Percentiles rank a stretch among this genome's conserved stretches.
Evolutionary conservation across 2,888 invertebrate species (phyloP).

Genomic region (Troglohyphantes excavatus): DNA sequence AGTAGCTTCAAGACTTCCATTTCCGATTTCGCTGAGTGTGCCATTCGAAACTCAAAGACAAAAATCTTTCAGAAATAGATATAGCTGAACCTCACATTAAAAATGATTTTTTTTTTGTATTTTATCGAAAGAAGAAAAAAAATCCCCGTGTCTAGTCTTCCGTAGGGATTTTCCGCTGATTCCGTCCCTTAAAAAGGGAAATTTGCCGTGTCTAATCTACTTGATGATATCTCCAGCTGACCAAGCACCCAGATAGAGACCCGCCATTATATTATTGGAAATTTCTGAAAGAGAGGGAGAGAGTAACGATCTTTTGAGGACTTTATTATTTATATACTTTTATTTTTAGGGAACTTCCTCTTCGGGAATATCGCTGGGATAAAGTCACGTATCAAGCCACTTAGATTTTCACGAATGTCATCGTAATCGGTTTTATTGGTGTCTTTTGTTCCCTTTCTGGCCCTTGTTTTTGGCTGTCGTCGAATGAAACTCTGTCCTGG

Average conservation of each 20-base stretch:
- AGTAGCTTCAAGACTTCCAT: neutral
- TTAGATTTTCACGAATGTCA: conserved; percentile 58
- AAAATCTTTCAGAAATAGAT: conserved; percentile 11
- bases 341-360: neutral
- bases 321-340: conserved; percentile 2
- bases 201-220: conserved; percentile 69
- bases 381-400: conserved; percentile 58
- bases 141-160: no score
- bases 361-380: neutral
- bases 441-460: no score
- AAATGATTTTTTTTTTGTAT: conserved; percentile 35
- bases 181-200: conserved; percentile 42
- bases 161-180: neutral
- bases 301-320: conserved; percentile 17
- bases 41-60: neutral
- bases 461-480: no score
- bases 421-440: conserved; percentile 51
- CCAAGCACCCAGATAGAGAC: conserved; percentile 32
- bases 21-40: conserved; percentile 33
- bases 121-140: no score
- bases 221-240: conserved; percentile 65
- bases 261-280: conserved; percentile 39
- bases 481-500: no score
- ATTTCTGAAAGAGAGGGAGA: conserved; percentile 37
- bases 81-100: conserved; percentile 47